Evolutionary conservation across 2,113 vertebrate genomes (phyloP), one percentile per base, ranked within the genome.

Genomic region (Petroica traversi): DNA sequence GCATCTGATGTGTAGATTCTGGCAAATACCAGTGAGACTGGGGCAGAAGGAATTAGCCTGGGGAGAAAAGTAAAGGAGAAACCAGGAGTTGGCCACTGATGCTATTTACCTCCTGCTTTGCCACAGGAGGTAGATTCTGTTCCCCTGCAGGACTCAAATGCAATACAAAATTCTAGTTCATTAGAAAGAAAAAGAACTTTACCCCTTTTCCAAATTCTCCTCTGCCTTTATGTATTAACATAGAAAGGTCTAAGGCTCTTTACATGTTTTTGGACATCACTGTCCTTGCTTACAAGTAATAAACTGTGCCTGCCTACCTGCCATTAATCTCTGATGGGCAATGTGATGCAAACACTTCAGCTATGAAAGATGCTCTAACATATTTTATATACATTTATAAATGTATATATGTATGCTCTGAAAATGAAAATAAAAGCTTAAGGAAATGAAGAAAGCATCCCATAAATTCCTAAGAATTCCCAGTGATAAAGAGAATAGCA

Each of bases 401-500:
- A 22, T 2, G n/a, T 24, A 18, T 29, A 26, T 18, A 54, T 5
- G 4, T 38, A 28, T 33, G 18, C 46, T 45, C 77, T n/a, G 29
- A 54, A 74, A 77, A 64, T 3, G 3, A 74, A 74, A 52, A 52
- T 40, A 49, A 48, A 61, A 43, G 14, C 2, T 45, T 78, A n/a
- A 78, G 64, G 38, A 93, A 89, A 68, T 55, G 3, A 72, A 48
- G 59, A 92, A 63, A 79, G 10, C 45, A 80, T 77, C 77, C 38
- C 46, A 89, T 46, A 63, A 91, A 91, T 63, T 77, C 49, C 79
- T 83, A 7, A 46, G 19, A 69, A 76, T 68, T 91, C 69, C 62
- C 73, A 87, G 13, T 46, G 59, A 89, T 66, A 92, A 64, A 61
- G 4, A 48, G 23, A 95, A 81, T 3, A 87, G 38, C 17, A 73